Percentiles rank a stretch among this genome's conserved stretches.
These are phyloP conservation scores for Trichogramma pretiosum DNA, from an alignment of 1,140 invertebrate genomes.

Conservation along the genomic window DNA sequence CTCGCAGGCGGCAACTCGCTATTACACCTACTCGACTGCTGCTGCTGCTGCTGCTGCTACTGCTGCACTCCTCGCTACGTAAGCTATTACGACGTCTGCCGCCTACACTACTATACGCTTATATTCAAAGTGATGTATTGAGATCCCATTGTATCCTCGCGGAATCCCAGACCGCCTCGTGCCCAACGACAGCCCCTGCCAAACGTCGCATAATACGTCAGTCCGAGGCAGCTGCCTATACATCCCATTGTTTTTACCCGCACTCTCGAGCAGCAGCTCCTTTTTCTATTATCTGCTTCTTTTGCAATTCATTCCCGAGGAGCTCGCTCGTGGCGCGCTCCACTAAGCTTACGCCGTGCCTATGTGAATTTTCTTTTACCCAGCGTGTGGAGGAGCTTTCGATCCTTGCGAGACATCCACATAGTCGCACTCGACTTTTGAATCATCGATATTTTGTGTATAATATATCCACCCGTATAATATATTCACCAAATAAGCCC, in stretches of 20 bases:
- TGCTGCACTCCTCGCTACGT: conserved; percentile 23
- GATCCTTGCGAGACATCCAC: too few relatives aligned
- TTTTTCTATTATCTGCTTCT: conserved; percentile 13
- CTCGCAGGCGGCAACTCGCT: too few relatives aligned
- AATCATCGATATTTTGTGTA: too few relatives aligned
- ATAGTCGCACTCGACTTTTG: too few relatives aligned
- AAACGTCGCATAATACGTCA: conserved; percentile 34
- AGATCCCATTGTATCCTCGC: conserved; percentile 47
- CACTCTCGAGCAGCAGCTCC: conserved; percentile 17
- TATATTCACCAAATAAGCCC: too few relatives aligned
- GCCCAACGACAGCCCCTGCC: conserved; percentile 23
- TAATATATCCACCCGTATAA: too few relatives aligned
- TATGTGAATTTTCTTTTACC: not conserved
- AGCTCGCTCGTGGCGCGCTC: too few relatives aligned
- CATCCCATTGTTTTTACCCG: too few relatives aligned
- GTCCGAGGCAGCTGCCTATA: too few relatives aligned
- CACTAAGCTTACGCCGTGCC: too few relatives aligned
- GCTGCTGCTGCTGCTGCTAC: not conserved
- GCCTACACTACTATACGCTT: too few relatives aligned
- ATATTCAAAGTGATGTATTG: conserved; percentile 47
- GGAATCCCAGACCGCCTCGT: conserved; percentile 48
- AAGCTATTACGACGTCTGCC: conserved; percentile 43
- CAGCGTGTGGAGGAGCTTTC: too few relatives aligned
- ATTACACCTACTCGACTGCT: not conserved
- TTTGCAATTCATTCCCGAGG: conserved; percentile 3